Evolutionary conservation across 2,888 invertebrate species (phyloP), one percentile per base, ranked within the genome.

Genomic region (Serrognathus titanus): DNA sequence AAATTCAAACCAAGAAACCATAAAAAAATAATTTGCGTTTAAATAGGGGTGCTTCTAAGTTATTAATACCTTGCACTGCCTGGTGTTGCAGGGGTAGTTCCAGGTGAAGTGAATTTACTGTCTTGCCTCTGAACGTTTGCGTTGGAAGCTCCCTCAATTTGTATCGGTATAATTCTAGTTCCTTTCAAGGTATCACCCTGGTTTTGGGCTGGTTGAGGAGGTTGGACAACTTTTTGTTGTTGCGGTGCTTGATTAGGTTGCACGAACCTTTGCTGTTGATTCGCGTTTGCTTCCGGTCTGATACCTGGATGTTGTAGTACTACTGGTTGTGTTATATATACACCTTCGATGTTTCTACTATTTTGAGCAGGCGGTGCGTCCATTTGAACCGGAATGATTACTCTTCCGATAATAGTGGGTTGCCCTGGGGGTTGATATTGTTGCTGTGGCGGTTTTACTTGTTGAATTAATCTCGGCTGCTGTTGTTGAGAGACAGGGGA

Each of bases 91-190:
- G 62, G 55, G 9, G 51, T 51, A 37, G 43, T 36, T 35, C 49
- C 48, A 16, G 57, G 40, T 48, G 36, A 53, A 48, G 36, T 57
- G 20, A 58, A 55, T 31, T 43, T 45, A 43, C 49, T 51, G 36
- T 57, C 54, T 38, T 47, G 53, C 35, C 54, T 57, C 38, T 57
- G 58, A 10, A 43, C 57, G 37, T 63, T 60, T 11, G 54, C 51
- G 47, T 54, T 55, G 6, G 61, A 52, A 11, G 63, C 58, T 20
- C 80, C 83, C 71, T 88, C 88, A 70, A 88, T 80, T 69, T 86
- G 85, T 58, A 89, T 83, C 0, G 89, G 88, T 66, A 88, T 84
- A 49, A 87, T 79, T 61, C 83, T 81, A 53, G 78, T 75, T 20
- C 35, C 82, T 79, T 65, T 65, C 20, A 53, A 24, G 24, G 68